These are phyloP conservation scores for Microctonus brassicae DNA, from an alignment of 2,888 invertebrate species.

Conservation along the genomic window DNA sequence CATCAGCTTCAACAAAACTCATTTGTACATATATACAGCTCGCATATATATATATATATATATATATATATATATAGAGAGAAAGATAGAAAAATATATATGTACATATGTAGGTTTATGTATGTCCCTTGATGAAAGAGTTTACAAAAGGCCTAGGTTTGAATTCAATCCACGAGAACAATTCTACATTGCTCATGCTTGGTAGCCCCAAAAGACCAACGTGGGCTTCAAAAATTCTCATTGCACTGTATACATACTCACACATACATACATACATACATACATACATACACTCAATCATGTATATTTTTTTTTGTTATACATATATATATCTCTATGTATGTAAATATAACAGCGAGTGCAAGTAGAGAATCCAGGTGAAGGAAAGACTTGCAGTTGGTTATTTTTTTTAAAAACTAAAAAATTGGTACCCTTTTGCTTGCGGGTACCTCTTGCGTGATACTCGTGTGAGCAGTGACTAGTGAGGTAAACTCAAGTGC, in stretches of 20 bases:
- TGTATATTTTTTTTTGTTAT: neutral
- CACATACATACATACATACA: neutral
- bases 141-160: neutral
- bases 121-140: neutral
- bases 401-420: constrained; percentile 33
- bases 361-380: neutral
- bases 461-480: constrained; percentile 62
- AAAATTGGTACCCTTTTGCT: constrained; percentile 65
- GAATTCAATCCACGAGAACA: constrained; percentile 22
- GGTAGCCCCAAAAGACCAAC: constrained; percentile 20
- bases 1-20: neutral
- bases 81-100: too few species aligned
- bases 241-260: neutral
- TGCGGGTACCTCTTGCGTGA: constrained; percentile 63
- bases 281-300: neutral
- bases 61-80: neutral
- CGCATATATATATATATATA: too few species aligned
- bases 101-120: too few species aligned
- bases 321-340: neutral
- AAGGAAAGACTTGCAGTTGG: constrained; percentile 1
- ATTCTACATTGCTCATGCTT: constrained; percentile 22
- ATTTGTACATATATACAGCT: neutral
- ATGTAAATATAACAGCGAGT: neutral
- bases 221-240: constrained; percentile 7
- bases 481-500: constrained; percentile 65